phyloP scores from a whole-genome alignment of 2,113 vertebrate species.

The Vimba vimba region DNA sequence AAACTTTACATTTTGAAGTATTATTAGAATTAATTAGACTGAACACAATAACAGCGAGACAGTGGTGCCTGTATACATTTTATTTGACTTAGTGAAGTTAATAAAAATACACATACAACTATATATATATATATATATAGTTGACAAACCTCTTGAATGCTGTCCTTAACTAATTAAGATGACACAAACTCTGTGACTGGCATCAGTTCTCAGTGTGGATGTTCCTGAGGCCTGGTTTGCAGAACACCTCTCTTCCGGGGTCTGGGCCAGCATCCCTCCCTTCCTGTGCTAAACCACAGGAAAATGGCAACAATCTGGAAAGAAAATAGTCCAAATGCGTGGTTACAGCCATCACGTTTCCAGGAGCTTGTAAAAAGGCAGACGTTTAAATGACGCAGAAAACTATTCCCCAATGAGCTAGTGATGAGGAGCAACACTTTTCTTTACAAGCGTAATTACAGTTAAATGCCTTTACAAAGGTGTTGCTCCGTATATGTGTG shows the following conservation, averaged over 20 bases:
- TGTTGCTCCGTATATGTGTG: constrained; percentile 67
- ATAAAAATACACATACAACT: neutral
- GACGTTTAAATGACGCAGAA: constrained; percentile 77
- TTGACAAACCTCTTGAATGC: neutral
- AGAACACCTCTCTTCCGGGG: constrained; percentile 64
- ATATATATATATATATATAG: too few relatives aligned
- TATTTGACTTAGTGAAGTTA: neutral
- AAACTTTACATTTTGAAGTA: neutral
- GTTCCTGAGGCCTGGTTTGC: constrained; percentile 48
- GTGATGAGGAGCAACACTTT: constrained; percentile 67
- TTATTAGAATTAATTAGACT: neutral
- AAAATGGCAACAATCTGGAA: constrained; percentile 62
- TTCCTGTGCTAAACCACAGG: constrained; percentile 59
- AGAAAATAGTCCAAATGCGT: constrained; percentile 59
- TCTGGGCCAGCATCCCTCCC: constrained; percentile 56
- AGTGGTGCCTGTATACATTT: constrained; percentile 1
- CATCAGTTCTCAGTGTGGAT: constrained; percentile 35
- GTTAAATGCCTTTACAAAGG: constrained; percentile 75
- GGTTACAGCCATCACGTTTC: constrained; percentile 63
- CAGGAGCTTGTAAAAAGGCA: constrained; percentile 70
- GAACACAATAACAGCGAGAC: neutral
- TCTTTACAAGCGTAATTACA: constrained; percentile 72
- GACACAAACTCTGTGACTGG: constrained; percentile 15
- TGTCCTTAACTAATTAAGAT: neutral
- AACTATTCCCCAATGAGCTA: constrained; percentile 71